phyloP scores from a whole-genome alignment of 2,888 invertebrate genomes.

The Diabrotica balteata region DNA sequence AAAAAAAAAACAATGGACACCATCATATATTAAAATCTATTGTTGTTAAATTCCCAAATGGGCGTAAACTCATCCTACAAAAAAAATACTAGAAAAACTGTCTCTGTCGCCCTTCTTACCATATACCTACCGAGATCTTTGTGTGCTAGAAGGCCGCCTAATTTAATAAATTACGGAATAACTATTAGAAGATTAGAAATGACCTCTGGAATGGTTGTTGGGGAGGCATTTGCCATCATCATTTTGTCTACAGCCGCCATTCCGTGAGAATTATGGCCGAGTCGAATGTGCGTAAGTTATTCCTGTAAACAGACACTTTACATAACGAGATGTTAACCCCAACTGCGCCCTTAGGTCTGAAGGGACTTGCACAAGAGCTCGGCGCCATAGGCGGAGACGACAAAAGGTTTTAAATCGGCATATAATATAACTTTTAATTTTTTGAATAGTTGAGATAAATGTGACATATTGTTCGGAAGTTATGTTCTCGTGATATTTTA shows the following conservation, averaged over 20 bases:
- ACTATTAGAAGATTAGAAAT: slow-evolving; percentile 56
- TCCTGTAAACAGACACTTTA: slow-evolving; percentile 61
- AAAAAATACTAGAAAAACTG: no score
- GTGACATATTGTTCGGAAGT: neutral
- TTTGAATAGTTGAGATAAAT: no score
- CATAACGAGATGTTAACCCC: slow-evolving; percentile 61
- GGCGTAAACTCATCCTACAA: no score
- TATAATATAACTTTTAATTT: no score
- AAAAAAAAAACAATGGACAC: no score
- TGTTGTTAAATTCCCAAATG: no score
- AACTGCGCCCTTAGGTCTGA: slow-evolving; percentile 48
- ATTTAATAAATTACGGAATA: slow-evolving; percentile 53
- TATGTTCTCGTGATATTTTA: neutral
- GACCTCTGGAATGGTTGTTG: slow-evolving; percentile 55
- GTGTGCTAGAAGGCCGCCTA: slow-evolving; percentile 15
- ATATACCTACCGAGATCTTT: slow-evolving; percentile 8
- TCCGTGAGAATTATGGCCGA: slow-evolving; percentile 54
- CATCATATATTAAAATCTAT: no score
- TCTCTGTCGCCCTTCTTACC: no score
- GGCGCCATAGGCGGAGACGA: slow-evolving; percentile 1
- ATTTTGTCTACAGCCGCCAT: slow-evolving; percentile 54
- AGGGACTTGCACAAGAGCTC: slow-evolving; percentile 13
- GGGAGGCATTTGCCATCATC: slow-evolving; percentile 56
- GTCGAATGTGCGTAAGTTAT: slow-evolving; percentile 58
- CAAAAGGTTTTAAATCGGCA: no score